Evolutionary conservation across 1,140 invertebrate genomes (phyloP), one percentile per base, ranked within the genome.

Genomic region (Calliopsis andreniformis): DNA sequence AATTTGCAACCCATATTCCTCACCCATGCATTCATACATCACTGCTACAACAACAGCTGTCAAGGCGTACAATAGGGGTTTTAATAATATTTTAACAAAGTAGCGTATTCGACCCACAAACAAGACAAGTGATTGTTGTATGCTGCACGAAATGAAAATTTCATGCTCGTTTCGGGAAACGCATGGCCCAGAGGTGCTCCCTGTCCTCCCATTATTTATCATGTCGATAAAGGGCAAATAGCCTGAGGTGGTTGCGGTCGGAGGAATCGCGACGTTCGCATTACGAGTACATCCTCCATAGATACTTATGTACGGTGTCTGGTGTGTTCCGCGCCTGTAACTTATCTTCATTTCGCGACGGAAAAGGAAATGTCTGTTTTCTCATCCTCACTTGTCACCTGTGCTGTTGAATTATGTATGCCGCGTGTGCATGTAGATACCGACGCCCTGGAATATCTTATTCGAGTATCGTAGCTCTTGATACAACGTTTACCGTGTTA

Each of bases 311-410:
- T 43, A 68, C 59, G 64, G 76, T 55, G 45, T 76, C 61, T 72
- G 78, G 59, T 59, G 30, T 80, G 69, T 78, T 86, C 66, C 53
- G 67, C 64, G 45, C 45, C 42, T 82, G 79, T 70, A 86, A 86
- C 84, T 86, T 84, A 82, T 87, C 84, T 87, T 84, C 84, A 86
- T 87, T 87, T 76, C 58, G 43, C 35, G 30, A 55, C 72, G 73
- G 79, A 86, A 84, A 79, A 84, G 82, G 79, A 86, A 84, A 86
- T 75, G 79, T 86, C 81, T 86, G 76, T 79, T 87, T 85, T 85
- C 83, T 80, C 84, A 68, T 83, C 73, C 83, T 80, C 79, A 78
- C 83, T 79, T 85, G 82, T 83, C 82, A 81, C 66, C 72, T 73
- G 70, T 30, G 45, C 66, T 49, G 66, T 47, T 87, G 85, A 87